Base-by-base conservation (phyloP, 1,140 invertebrate genomes). In the Drosophila nigrodunni region DNA sequence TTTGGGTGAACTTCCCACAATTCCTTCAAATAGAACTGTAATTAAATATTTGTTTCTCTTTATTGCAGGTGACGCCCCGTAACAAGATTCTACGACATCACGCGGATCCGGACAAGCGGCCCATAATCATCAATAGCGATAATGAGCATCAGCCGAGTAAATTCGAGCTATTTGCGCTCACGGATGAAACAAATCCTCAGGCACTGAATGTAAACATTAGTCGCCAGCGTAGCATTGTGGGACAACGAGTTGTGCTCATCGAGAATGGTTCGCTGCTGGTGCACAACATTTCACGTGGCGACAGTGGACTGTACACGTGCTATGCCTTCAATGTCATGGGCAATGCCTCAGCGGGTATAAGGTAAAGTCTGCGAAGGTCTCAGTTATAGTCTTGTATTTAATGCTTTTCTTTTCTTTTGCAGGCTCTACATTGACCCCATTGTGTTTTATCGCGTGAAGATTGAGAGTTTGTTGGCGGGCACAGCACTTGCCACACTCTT, bases 291-390 rank as follows among this genome's bases (percentile, higher is more conserved):
- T 92, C 94, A 0, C 94, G 97, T 65, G 94, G 95, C 66, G 97
- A 98, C 93, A 96, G 96, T 75, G 98, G 98, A n/a, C 93, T 95
- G 43, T 99, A 98, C 93, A 95, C 95, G 43, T 99, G 98, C 91
- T 95, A 96, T 82, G 97, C 97, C 11, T 95, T 95, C 65, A 98
- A 98, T 93, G 95, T 96, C 9, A 94, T 96, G 54, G 95, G 95
- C 37, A 98, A 97, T 91, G 92, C 94, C 3, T 96, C 96, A 6
- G 94, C 94, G 7, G 95, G 95, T 82, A 94, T 97, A 18, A 74
- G 92, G 92, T 92, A 61, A n/a, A 58, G 11, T 62, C n/a, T 21
- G 3, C 10, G 4, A 5, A 18, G 11, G 3, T 41, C 13, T n/a
- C 1, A 18, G 46, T 44, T 30, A 6, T 30, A 30, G 25, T 5